Conservation (phyloP, 1,140 invertebrate species). For the Melitaea cinxia region DNA sequence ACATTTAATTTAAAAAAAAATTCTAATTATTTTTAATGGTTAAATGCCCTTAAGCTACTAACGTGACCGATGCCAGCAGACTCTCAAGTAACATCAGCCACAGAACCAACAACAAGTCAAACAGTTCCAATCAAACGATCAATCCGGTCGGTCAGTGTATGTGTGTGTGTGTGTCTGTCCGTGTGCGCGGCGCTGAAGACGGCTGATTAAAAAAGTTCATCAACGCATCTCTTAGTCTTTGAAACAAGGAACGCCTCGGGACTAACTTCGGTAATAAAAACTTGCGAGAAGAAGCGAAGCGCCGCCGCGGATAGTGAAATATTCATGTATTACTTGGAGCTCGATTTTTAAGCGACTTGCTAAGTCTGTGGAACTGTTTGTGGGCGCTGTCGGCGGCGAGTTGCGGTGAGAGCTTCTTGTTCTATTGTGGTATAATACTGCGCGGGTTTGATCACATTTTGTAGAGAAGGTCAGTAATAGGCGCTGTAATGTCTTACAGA, state of each 20-base stretch:
- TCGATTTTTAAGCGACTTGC: slow-evolving; percentile 24
- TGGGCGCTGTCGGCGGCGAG: background rate
- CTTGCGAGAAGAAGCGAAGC: slow-evolving; percentile 30
- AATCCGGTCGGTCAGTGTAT: too few species aligned
- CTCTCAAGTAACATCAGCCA: background rate
- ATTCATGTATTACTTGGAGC: slow-evolving; percentile 35
- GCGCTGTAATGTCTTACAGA: too few species aligned
- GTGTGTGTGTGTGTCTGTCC: background rate
- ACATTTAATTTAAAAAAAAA: too few species aligned
- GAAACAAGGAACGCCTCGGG: slow-evolving; percentile 22
- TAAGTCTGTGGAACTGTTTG: slow-evolving; percentile 9
- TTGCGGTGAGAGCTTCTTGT: background rate
- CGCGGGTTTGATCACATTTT: too few species aligned
- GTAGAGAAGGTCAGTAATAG: too few species aligned
- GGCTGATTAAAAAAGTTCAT: slow-evolving; percentile 41
- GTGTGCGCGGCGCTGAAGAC: slow-evolving; percentile 7
- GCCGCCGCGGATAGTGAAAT: slow-evolving; percentile 33
- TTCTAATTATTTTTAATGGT: too few species aligned
- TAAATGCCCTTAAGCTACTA: too few species aligned
- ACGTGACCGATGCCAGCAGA: background rate
- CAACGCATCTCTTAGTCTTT: slow-evolving; percentile 35
- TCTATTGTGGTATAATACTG: background rate
- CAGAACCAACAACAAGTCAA: background rate
- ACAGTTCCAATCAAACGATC: background rate
- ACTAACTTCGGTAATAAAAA: slow-evolving; percentile 43